Conservation (phyloP, 1,140 invertebrate species). For the Portunus trituberculatus region DNA sequence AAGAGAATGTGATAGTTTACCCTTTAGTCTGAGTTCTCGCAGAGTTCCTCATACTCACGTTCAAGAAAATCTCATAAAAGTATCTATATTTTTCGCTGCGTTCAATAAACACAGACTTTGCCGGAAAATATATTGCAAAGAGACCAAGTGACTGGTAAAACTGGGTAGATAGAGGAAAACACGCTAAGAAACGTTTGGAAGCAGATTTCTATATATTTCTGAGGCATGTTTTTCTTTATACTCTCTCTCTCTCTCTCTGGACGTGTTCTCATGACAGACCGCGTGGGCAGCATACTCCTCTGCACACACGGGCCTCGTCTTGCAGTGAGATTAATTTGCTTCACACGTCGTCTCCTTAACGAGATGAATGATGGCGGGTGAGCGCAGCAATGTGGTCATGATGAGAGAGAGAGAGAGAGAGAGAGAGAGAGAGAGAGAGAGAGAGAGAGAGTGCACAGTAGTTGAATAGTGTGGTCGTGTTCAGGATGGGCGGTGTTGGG, state of each 20-base stretch:
- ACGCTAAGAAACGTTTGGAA: neutral
- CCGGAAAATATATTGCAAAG: no score
- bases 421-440: conserved; percentile 44
- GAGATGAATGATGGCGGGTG: neutral
- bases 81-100: no score
- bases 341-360: neutral
- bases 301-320: neutral
- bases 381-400: neutral
- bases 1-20: no score
- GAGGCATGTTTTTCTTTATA: neutral
- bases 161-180: no score
- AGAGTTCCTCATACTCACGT: no score
- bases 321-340: neutral
- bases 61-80: no score
- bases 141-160: no score
- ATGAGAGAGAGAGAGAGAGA: conserved; percentile 44
- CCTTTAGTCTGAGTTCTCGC: no score
- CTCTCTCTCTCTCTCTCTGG: neutral
- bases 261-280: neutral
- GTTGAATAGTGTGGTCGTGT: neutral
- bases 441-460: neutral
- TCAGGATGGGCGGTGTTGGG: neutral
- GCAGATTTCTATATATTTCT: neutral
- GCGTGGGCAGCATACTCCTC: neutral
- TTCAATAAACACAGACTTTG: no score